These are phyloP conservation scores for Lamellibrachia satsuma DNA, from an alignment of 2,888 invertebrate species.

Conservation along the genomic window DNA sequence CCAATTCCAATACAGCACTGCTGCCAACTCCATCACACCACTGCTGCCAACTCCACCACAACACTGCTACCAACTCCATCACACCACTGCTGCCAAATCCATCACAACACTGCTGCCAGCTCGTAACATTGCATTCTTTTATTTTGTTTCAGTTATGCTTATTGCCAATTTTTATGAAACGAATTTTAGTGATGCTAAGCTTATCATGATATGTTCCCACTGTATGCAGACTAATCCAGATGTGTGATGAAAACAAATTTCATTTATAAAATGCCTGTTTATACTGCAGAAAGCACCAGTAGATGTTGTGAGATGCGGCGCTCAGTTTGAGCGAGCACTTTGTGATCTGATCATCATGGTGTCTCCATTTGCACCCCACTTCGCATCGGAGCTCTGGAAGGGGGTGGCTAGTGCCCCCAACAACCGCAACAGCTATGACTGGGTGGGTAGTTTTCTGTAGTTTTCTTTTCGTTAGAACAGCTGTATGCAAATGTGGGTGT, in stretches of 20 bases:
- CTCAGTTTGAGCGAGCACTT: slow-evolving; percentile 78
- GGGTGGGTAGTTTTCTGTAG: background rate
- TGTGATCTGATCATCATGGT: slow-evolving; percentile 84
- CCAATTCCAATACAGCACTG: no score
- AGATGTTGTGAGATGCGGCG: slow-evolving; percentile 49
- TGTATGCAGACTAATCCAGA: background rate
- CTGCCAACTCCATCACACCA: no score
- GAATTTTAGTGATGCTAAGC: background rate
- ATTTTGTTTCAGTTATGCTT: no score
- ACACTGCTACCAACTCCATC: no score
- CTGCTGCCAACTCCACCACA: no score
- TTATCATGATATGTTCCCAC: no score
- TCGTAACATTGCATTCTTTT: no score
- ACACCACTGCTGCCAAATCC: no score
- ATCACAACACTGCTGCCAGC: no score
- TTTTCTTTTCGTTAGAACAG: background rate
- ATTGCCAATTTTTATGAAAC: no score
- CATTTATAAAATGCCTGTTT: no score
- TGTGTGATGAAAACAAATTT: background rate
- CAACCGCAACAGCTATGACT: background rate
- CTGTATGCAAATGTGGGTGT: background rate
- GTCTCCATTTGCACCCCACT: slow-evolving; percentile 89
- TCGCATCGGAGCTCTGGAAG: slow-evolving; percentile 89
- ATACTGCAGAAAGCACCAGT: slow-evolving; percentile 61
- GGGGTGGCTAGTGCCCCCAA: slow-evolving; percentile 65